Evolutionary conservation across 2,888 invertebrate species (phyloP).

Genomic region (Diaprepes abbreviatus): DNA sequence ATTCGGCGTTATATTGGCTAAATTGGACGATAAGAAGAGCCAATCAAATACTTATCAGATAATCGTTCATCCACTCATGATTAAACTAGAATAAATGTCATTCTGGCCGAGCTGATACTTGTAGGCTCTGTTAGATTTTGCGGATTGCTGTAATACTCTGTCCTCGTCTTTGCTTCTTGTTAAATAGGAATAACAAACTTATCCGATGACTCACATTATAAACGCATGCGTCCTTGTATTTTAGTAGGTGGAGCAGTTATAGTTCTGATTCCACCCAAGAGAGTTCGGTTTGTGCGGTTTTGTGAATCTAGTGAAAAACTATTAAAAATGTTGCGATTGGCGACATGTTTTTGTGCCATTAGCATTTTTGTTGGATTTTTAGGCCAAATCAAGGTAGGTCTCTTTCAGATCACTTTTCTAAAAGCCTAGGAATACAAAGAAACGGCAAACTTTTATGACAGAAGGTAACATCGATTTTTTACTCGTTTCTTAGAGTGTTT

Average conservation of each 20-base stretch:
- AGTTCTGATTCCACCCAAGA: slow-evolving; percentile 64
- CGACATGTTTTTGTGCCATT: slow-evolving; percentile 74
- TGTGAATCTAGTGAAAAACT: slow-evolving; percentile 60
- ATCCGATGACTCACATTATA: slow-evolving; percentile 53
- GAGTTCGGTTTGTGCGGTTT: slow-evolving; percentile 60
- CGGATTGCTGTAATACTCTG: slow-evolving; percentile 11
- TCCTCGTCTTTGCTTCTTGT: slow-evolving; percentile 6
- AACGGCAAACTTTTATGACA: slow-evolving; percentile 45
- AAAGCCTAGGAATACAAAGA: slow-evolving; percentile 42
- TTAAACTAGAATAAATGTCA: too few relatives aligned
- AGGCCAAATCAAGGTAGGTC: slow-evolving; percentile 72
- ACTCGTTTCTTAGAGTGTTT: slow-evolving; percentile 55
- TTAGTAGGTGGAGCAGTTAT: slow-evolving; percentile 65
- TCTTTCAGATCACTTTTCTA: slow-evolving; percentile 54
- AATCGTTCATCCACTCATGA: too few relatives aligned
- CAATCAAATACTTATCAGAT: too few relatives aligned
- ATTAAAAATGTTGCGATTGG: slow-evolving; percentile 73
- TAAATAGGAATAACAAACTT: slow-evolving; percentile 36
- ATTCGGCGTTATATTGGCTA: too few relatives aligned
- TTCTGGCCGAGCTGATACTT: slow-evolving; percentile 25
- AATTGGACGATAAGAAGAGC: slow-evolving; percentile 5
- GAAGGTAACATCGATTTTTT: slow-evolving; percentile 60
- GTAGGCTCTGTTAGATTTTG: slow-evolving; percentile 26
- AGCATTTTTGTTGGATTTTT: slow-evolving; percentile 73
- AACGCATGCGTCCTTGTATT: slow-evolving; percentile 58